Evolutionary conservation across 2,797 vertebrate species (phyloP).

Genomic region (Paedocypris micromegethes): DNA sequence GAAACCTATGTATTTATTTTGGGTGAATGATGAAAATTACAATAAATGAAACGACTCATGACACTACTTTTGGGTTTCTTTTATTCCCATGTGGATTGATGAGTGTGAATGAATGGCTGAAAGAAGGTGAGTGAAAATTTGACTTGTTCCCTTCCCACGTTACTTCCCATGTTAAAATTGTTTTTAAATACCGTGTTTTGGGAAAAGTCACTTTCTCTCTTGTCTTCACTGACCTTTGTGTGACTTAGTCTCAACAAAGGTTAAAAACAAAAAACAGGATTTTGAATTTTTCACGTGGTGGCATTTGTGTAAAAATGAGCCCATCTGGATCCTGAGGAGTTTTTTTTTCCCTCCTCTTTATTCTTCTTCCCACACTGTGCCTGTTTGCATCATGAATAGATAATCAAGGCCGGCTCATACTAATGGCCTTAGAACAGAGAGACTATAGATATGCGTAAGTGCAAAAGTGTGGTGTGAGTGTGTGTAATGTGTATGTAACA

Average conservation of each 20-base stretch:
- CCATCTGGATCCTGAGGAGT: constrained; percentile 6
- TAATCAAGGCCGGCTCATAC: constrained; percentile 65
- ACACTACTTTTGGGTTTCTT: constrained; percentile 54
- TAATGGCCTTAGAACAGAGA: constrained; percentile 67
- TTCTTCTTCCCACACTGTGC: constrained; percentile 53
- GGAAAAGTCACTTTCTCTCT: neutral
- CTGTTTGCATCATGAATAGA: constrained; percentile 66
- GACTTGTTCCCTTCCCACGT: too few species aligned
- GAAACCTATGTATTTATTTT: constrained; percentile 67
- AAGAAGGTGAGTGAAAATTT: constrained; percentile 71
- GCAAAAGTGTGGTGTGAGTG: constrained; percentile 29
- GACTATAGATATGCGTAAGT: constrained; percentile 52
- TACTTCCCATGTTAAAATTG: neutral
- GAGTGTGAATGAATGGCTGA: constrained; percentile 61
- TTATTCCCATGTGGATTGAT: constrained; percentile 60
- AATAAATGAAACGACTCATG: constrained; percentile 51
- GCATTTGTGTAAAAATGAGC: too few species aligned
- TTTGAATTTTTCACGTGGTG: too few species aligned
- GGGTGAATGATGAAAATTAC: constrained; percentile 46
- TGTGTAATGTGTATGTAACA: constrained; percentile 26
- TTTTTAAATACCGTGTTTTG: constrained; percentile 1
- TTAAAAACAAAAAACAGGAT: too few species aligned
- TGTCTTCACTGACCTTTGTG: too few species aligned
- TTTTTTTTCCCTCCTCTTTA: constrained; percentile 48
- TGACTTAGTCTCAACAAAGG: too few species aligned